phyloP scores from a whole-genome alignment of 2,888 invertebrate genomes.

The Macrosiphum euphorbiae region DNA sequence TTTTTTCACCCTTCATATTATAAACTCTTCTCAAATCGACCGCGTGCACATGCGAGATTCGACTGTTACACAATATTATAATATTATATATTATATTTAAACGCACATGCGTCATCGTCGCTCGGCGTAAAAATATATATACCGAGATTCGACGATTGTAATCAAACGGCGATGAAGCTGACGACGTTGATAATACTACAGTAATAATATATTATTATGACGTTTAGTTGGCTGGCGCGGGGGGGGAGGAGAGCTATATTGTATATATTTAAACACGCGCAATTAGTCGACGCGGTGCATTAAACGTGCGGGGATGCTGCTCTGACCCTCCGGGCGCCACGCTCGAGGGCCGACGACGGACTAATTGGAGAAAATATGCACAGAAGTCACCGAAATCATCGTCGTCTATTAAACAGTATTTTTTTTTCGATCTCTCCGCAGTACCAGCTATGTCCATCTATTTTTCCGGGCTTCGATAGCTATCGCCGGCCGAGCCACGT shows the following conservation, averaged over 20 bases:
- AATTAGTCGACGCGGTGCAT: not conserved
- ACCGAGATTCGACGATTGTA: not conserved
- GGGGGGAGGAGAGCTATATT: not conserved
- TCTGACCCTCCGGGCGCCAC: not conserved
- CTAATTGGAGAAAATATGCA: slow-evolving; percentile 43
- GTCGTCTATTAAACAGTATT: not conserved
- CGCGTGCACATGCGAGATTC: not conserved
- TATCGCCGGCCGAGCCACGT: not conserved
- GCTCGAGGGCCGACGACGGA: not conserved
- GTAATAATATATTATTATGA: not conserved
- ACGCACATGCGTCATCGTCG: not conserved
- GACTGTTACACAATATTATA: not conserved
- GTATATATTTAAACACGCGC: not conserved
- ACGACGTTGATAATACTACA: not conserved
- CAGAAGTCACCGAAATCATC: slow-evolving; percentile 4
- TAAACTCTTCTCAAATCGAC: not conserved
- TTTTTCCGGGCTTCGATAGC: slow-evolving; percentile 20
- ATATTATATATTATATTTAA: too few species aligned
- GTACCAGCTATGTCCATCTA: not conserved
- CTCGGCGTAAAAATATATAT: not conserved
- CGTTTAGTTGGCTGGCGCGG: not conserved
- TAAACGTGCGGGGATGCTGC: not conserved
- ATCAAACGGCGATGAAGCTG: not conserved
- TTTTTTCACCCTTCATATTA: slow-evolving; percentile 8
- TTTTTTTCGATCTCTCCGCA: not conserved